Conservation (phyloP, 2,888 invertebrate species). For the Orchestes rusci region DNA sequence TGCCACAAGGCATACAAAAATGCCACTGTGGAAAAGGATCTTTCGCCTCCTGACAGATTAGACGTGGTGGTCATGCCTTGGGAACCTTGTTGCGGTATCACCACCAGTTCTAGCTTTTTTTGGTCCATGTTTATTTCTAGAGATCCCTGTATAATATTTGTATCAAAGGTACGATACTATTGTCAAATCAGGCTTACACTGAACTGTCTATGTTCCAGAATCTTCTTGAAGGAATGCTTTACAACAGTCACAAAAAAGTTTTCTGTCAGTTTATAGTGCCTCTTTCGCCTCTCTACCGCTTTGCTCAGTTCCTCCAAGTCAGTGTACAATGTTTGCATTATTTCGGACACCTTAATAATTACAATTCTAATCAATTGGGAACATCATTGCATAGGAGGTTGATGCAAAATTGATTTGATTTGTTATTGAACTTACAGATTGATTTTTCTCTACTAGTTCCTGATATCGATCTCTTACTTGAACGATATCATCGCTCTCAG, state of each 20-base stretch:
- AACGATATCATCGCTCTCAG: constrained; percentile 34
- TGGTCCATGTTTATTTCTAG: constrained; percentile 49
- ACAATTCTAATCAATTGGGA: neutral
- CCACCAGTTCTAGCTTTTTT: constrained; percentile 47
- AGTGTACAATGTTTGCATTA: constrained; percentile 32
- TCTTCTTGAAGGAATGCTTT: constrained; percentile 47
- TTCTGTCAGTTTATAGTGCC: constrained; percentile 40
- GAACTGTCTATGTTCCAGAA: constrained; percentile 52
- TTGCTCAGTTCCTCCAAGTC: constrained; percentile 31
- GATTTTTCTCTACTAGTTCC: constrained; percentile 37
- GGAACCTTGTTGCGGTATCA: constrained; percentile 49
- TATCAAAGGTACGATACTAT: too few species aligned
- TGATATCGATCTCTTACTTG: constrained; percentile 34
- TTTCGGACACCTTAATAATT: constrained; percentile 28
- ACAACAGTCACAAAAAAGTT: constrained; percentile 41
- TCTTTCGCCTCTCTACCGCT: constrained; percentile 37
- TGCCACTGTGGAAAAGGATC: constrained; percentile 91
- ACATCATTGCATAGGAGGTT: too few species aligned
- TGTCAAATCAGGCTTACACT: too few species aligned
- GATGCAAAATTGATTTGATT: too few species aligned
- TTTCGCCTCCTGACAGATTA: constrained; percentile 90
- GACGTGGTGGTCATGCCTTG: constrained; percentile 49
- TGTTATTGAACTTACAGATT: constrained; percentile 22
- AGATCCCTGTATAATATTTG: constrained; percentile 51
- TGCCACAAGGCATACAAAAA: constrained; percentile 93